phyloP scores from a whole-genome alignment of 30 jellyfish, hydroid and myxozoan species.

The Aurelia sp. region DNA sequence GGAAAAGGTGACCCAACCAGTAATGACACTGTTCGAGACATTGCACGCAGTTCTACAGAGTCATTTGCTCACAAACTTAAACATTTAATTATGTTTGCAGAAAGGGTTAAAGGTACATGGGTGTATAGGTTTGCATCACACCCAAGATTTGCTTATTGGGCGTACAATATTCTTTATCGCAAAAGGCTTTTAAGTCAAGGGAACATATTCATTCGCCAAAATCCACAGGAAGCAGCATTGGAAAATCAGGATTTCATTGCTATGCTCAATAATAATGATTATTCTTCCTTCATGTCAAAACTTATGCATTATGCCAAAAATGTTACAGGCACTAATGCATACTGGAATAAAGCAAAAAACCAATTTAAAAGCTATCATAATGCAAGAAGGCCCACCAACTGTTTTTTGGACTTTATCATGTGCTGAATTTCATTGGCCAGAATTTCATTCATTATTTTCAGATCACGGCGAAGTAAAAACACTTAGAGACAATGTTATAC shows the following conservation, averaged over 20 bases:
- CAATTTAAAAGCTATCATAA: constrained; percentile 21
- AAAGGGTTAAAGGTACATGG: not conserved
- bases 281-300: not conserved
- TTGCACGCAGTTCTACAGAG: constrained; percentile 19
- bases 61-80: not conserved
- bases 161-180: not conserved
- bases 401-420: constrained; percentile 8
- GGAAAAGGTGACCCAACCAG: constrained; percentile 46
- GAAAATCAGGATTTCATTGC: constrained; percentile 6
- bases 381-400: constrained; percentile 31
- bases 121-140: constrained; percentile 12
- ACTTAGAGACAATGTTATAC: not conserved
- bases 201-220: not conserved
- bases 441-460: not conserved
- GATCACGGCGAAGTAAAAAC: not conserved
- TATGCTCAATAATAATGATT: not conserved
- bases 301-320: constrained; percentile 1
- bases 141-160: constrained; percentile 16
- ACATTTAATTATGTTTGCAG: constrained; percentile 10
- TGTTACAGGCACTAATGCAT: constrained; percentile 30
- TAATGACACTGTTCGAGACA: constrained; percentile 11
- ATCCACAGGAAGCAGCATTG: constrained; percentile 15
- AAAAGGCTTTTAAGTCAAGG: constrained; percentile 4
- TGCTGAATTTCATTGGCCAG: constrained; percentile 6
- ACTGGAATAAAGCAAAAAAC: constrained; percentile 22